Evolutionary conservation across 2,113 vertebrate species (phyloP).

Genomic region (Shinisaurus crocodilurus): DNA sequence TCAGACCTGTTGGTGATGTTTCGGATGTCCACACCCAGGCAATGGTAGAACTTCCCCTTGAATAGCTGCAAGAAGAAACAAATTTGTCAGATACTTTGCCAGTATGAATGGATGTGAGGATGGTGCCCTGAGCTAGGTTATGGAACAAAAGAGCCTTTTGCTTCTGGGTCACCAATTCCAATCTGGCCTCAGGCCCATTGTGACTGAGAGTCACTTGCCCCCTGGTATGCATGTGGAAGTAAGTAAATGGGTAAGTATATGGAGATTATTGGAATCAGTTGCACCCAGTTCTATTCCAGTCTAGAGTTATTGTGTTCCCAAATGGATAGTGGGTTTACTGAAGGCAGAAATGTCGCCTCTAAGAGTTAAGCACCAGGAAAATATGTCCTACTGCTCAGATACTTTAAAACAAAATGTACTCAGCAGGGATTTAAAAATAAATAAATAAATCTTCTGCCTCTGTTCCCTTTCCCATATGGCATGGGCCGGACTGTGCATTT

Average conservation of each 20-base stretch:
- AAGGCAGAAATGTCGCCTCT: slow-evolving; percentile 37
- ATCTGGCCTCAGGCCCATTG: not conserved
- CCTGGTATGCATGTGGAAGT: not conserved
- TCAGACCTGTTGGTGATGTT: slow-evolving; percentile 98
- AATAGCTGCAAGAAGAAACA: slow-evolving; percentile 84
- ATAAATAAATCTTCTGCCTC: slow-evolving; percentile 33
- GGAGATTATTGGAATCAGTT: not conserved
- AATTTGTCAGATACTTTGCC: slow-evolving; percentile 11
- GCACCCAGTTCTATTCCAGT: not conserved
- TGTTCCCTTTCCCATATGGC: slow-evolving; percentile 58
- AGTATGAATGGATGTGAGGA: slow-evolving; percentile 1
- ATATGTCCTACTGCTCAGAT: slow-evolving; percentile 13
- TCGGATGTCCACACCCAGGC: slow-evolving; percentile 90
- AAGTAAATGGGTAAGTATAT: not conserved
- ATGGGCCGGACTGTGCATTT: slow-evolving; percentile 61
- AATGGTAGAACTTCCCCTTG: slow-evolving; percentile 99
- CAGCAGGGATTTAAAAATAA: slow-evolving; percentile 39
- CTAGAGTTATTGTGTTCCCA: not conserved
- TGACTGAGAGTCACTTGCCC: not conserved
- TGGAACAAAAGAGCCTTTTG: not conserved
- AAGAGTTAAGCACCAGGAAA: slow-evolving; percentile 47
- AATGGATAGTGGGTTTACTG: slow-evolving; percentile 10
- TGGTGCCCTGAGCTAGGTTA: not conserved
- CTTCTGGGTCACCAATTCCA: not conserved
- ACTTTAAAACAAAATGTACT: slow-evolving; percentile 25